These are phyloP conservation scores for Marcusenius ussheri DNA, from an alignment of 2,113 vertebrate genomes.

Conservation along the genomic window DNA sequence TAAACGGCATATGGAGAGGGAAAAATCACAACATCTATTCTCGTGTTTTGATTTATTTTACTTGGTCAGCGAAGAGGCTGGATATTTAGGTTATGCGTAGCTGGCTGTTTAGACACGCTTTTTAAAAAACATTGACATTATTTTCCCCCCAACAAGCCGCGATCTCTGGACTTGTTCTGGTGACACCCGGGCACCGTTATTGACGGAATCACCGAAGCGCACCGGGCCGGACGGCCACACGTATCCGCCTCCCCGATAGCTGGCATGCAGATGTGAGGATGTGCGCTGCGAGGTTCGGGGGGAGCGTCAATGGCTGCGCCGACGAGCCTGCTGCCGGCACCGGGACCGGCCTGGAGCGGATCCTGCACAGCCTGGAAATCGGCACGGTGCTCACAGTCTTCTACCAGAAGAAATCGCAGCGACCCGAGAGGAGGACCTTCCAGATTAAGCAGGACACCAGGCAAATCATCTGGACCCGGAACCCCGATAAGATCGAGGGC, in stretches of 20 bases:
- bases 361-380: constrained; percentile 68
- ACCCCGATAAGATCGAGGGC: constrained; percentile 69
- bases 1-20: neutral
- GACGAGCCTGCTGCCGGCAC: constrained; percentile 50
- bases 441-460: constrained; percentile 65
- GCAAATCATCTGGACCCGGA: constrained; percentile 70
- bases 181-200: neutral
- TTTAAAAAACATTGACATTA: neutral
- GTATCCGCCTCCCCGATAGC: neutral
- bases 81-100: neutral
- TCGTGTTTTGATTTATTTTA: neutral
- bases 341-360: constrained; percentile 53
- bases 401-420: constrained; percentile 79
- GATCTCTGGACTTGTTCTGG: neutral
- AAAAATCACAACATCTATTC: neutral
- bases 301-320: constrained; percentile 63
- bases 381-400: constrained; percentile 74
- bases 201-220: neutral
- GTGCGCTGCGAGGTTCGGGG: constrained; percentile 64
- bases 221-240: neutral
- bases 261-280: constrained; percentile 59
- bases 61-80: neutral
- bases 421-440: constrained; percentile 74
- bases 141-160: neutral
- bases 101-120: neutral